These are phyloP conservation scores for Cylloceria caligata DNA, from an alignment of 2,888 invertebrate species.

Conservation along the genomic window DNA sequence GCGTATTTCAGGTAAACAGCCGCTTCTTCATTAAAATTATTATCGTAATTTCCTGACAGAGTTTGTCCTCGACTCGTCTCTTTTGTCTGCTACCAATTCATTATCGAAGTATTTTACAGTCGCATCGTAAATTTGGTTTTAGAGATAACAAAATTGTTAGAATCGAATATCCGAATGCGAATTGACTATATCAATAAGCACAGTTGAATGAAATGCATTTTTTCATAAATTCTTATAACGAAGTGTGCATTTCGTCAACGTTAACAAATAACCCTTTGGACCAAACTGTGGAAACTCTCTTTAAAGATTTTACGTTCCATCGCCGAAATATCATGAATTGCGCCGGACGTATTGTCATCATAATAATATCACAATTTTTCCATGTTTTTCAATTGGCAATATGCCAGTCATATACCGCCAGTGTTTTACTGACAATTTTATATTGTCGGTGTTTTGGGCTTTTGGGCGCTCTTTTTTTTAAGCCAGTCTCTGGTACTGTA, in stretches of 20 bases:
- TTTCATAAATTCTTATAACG: background rate
- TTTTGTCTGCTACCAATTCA: background rate
- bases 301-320: background rate
- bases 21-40: conserved; percentile 15
- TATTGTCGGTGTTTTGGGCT: conserved; percentile 1
- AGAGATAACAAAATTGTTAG: background rate
- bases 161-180: no score
- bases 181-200: no score
- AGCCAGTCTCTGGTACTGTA: background rate
- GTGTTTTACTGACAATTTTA: background rate
- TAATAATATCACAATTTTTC: background rate
- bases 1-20: background rate
- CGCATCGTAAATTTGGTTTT: background rate
- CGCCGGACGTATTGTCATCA: background rate
- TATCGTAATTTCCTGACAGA: conserved; percentile 5
- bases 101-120: background rate
- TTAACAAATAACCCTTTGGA: background rate
- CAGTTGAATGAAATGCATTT: background rate
- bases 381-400: background rate
- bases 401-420: background rate
- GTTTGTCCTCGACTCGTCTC: conserved; percentile 2
- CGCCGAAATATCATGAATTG: background rate
- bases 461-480: background rate
- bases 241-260: background rate
- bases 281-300: background rate